A percentile compares a stretch with the other conserved stretches of the same genome.
Conservation (phyloP, 2,888 invertebrate species). For the Chouioia cunea region DNA sequence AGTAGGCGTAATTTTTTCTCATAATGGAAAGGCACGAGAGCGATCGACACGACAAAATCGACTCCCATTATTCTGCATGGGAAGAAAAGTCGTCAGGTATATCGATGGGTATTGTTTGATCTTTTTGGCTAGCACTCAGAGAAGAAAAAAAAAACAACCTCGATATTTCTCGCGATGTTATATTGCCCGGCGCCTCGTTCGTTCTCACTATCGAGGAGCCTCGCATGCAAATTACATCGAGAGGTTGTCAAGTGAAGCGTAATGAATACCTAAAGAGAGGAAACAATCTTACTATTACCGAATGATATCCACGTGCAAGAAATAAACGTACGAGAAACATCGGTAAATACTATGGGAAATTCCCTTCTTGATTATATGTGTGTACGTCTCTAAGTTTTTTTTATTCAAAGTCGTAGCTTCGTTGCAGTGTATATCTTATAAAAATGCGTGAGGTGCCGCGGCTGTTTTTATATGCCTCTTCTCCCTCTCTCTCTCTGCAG, state of each 20-base stretch:
- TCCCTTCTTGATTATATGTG: no score
- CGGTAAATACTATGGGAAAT: no score
- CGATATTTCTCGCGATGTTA: neutral
- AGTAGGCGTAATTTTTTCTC: no score
- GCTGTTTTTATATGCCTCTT: no score
- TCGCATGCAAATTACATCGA: slow-evolving; percentile 39
- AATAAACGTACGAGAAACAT: no score
- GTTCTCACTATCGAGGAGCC: neutral
- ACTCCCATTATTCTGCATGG: slow-evolving; percentile 49
- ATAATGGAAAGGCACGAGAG: no score
- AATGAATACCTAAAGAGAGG: slow-evolving; percentile 5
- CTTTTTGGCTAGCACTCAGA: neutral
- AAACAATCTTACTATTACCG: slow-evolving; percentile 13
- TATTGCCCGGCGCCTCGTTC: neutral
- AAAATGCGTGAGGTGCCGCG: no score
- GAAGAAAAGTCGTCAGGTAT: slow-evolving; percentile 19
- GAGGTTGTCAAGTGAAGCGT: slow-evolving; percentile 45
- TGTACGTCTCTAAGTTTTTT: no score
- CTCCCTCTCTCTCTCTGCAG: no score
- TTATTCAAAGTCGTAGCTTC: no score
- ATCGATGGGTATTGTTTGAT: slow-evolving; percentile 17
- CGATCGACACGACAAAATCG: neutral
- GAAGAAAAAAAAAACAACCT: neutral
- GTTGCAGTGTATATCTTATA: no score
- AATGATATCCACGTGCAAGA: neutral